A percentile compares a stretch with the other conserved stretches of the same genome.
These are phyloP conservation scores for Sinocyclocheilus anshuiensis DNA, from an alignment of 2,113 vertebrate species.

Conservation along the genomic window DNA sequence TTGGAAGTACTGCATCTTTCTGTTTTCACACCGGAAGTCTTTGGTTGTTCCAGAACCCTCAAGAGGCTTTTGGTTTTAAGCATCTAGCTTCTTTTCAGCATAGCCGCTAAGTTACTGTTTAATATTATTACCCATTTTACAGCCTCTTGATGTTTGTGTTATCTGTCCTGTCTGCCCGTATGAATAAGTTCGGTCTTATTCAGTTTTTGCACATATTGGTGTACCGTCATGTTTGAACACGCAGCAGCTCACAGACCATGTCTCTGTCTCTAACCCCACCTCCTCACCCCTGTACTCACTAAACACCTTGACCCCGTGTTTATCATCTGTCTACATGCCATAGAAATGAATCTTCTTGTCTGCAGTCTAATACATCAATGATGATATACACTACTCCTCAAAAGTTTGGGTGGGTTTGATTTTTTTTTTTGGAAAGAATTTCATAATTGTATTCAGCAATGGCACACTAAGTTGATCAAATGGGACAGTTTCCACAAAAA, in stretches of 20 bases:
- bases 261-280: not conserved
- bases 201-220: not conserved
- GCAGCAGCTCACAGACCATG: not conserved
- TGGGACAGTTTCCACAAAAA: not conserved
- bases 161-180: not conserved
- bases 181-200: not conserved
- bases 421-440: not conserved
- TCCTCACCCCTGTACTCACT: not conserved
- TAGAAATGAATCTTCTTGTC: conserved; percentile 10
- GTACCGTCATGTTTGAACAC: conserved; percentile 30
- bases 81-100: not conserved
- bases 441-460: not conserved
- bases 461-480: no score
- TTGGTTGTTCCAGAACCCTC: conserved; percentile 15
- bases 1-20: conserved; percentile 33
- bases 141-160: not conserved
- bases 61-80: conserved; percentile 21
- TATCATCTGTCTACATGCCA: not conserved
- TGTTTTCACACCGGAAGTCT: conserved; percentile 41
- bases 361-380: not conserved
- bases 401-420: not conserved
- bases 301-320: not conserved
- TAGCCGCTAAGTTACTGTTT: not conserved
- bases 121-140: not conserved
- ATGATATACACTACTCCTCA: not conserved